These are phyloP conservation scores for Tautogolabrus adspersus DNA, from an alignment of 2,113 vertebrate species.

Conservation along the genomic window DNA sequence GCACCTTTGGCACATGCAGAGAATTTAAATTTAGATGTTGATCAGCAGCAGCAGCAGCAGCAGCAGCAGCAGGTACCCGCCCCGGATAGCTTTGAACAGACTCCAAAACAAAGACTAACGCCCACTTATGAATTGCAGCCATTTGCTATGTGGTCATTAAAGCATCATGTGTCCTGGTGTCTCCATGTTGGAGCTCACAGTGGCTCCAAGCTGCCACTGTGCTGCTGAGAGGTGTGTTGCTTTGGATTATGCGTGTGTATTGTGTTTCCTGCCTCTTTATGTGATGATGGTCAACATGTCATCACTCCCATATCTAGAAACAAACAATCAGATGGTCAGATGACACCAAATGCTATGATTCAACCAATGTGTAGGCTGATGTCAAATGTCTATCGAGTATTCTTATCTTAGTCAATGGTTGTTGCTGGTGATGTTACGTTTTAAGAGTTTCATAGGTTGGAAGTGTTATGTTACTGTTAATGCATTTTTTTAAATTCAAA, in stretches of 20 bases:
- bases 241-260: constrained; percentile 43
- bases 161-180: background rate
- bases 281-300: constrained; percentile 14
- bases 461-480: no score
- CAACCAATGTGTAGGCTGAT: background rate
- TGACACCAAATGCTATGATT: background rate
- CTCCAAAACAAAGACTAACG: constrained; percentile 19
- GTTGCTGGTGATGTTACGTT: no score
- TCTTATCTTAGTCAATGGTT: no score
- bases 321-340: background rate
- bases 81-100: constrained; percentile 21
- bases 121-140: constrained; percentile 1
- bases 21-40: constrained; percentile 56
- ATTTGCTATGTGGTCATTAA: constrained; percentile 27
- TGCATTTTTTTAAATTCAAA: no score
- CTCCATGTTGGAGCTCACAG: constrained; percentile 14
- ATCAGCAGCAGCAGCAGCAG: constrained; percentile 39
- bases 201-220: constrained; percentile 13
- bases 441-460: no score
- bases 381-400: background rate
- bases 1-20: constrained; percentile 33
- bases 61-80: constrained; percentile 26
- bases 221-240: constrained; percentile 14
- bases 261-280: constrained; percentile 29
- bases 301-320: constrained; percentile 20